These are phyloP conservation scores for Bradysia coprophila DNA, from an alignment of 1,140 invertebrate genomes.

Conservation along the genomic window DNA sequence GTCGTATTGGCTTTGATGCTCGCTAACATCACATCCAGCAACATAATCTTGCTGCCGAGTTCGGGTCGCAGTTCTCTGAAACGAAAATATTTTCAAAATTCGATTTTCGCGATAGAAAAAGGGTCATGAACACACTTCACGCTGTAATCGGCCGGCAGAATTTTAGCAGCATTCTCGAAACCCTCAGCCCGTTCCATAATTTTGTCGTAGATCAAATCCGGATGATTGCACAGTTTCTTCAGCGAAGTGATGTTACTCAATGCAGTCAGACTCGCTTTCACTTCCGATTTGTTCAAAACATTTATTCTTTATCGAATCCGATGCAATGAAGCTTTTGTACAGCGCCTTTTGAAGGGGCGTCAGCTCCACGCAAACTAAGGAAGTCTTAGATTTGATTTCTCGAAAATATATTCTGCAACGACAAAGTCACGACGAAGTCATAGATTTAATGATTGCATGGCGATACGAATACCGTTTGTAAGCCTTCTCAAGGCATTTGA, in stretches of 20 bases:
- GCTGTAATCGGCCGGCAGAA: constrained; percentile 56
- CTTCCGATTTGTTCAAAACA: constrained; percentile 17
- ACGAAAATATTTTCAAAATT: too few species aligned
- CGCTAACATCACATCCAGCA: constrained; percentile 86
- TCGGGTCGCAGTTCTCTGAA: constrained; percentile 49
- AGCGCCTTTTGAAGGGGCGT: constrained; percentile 66
- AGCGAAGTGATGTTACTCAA: constrained; percentile 86
- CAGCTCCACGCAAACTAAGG: constrained; percentile 86
- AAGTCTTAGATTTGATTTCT: too few species aligned
- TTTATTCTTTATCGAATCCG: constrained; percentile 59
- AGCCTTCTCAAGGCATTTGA: too few species aligned
- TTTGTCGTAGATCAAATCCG: constrained; percentile 86
- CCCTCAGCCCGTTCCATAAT: constrained; percentile 61
- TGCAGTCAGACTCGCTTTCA: constrained; percentile 38
- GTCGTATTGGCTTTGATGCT: constrained; percentile 74
- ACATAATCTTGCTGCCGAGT: constrained; percentile 82
- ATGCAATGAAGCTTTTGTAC: constrained; percentile 77
- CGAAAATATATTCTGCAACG: too few species aligned
- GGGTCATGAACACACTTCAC: constrained; percentile 29
- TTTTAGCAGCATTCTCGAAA: constrained; percentile 56
- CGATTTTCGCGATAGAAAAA: not conserved
- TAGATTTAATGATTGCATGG: too few species aligned
- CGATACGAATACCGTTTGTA: too few species aligned
- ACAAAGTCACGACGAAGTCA: too few species aligned
- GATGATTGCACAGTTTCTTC: constrained; percentile 98